Percentiles rank a stretch among this genome's conserved stretches.
Evolutionary conservation across 37 sponge, comb jelly and placozoan species (phyloP).

Genomic region (Eunapius fragilis): DNA sequence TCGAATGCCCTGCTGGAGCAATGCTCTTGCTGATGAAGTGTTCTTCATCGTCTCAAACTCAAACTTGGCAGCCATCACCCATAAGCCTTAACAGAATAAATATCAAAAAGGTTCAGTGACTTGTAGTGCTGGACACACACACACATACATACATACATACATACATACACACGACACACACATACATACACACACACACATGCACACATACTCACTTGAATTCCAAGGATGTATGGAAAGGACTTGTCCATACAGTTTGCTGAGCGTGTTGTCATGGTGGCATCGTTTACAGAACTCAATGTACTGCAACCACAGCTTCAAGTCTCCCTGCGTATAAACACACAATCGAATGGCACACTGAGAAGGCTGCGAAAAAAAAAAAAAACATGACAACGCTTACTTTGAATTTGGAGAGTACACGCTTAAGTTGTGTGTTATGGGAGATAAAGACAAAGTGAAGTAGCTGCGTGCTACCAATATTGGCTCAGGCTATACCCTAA

Average conservation of each 20-base stretch:
- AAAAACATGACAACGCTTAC: no score
- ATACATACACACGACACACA: not conserved
- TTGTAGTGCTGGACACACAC: not conserved
- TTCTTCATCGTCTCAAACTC: constrained; percentile 78
- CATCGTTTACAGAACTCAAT: constrained; percentile 56
- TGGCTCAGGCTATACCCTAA: constrained; percentile 28
- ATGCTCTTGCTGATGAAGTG: constrained; percentile 47
- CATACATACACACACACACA: not conserved
- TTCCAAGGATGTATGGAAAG: constrained; percentile 66
- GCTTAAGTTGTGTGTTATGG: constrained; percentile 32
- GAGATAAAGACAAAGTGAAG: not conserved
- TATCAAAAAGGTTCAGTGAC: not conserved
- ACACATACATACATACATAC: no score
- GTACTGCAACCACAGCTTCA: constrained; percentile 83
- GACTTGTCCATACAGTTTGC: constrained; percentile 61
- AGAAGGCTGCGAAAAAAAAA: not conserved
- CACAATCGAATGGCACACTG: not conserved
- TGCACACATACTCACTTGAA: constrained; percentile 30
- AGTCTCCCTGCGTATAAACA: constrained; percentile 46
- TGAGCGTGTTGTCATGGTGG: constrained; percentile 40
- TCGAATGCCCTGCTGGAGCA: constrained; percentile 78
- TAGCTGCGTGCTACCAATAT: not conserved
- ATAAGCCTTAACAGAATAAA: constrained; percentile 47
- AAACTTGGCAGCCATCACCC: constrained; percentile 89
- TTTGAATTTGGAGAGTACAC: constrained; percentile 77